Conservation (phyloP, 2,113 vertebrate genomes). For the Tachuris rubrigastra region DNA sequence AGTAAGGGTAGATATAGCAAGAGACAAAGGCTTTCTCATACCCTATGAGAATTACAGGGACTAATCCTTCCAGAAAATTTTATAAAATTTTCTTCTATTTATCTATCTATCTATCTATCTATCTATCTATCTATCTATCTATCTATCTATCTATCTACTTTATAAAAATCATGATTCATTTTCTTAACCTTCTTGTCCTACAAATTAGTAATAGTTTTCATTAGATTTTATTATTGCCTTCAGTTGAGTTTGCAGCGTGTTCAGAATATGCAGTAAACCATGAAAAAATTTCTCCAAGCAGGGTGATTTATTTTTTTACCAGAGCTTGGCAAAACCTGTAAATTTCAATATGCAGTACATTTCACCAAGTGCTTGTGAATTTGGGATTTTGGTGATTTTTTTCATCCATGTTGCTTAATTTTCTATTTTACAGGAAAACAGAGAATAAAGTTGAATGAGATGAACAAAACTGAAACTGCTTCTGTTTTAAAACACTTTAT, state of each 20-base stretch:
- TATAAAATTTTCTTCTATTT: too few relatives aligned
- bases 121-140: too few relatives aligned
- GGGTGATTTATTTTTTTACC: neutral
- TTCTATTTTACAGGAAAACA: neutral
- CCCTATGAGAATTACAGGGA: neutral
- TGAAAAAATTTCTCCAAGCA: neutral
- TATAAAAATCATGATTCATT: neutral
- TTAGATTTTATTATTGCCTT: neutral
- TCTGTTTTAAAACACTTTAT: neutral
- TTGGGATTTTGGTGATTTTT: neutral
- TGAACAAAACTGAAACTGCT: conserved; percentile 20
- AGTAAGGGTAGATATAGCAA: neutral
- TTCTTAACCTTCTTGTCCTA: neutral
- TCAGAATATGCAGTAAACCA: neutral
- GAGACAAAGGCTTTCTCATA: neutral
- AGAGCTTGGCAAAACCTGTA: neutral
- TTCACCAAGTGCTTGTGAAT: neutral
- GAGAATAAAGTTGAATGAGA: conserved; percentile 45
- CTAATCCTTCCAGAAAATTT: neutral
- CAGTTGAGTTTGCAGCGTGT: neutral
- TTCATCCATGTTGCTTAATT: neutral
- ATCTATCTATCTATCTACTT: too few relatives aligned
- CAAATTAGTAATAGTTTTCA: neutral
- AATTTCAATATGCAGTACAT: neutral
- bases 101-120: too few relatives aligned